Conservation (phyloP, 2,113 vertebrate genomes). For the Cavia porcellus region DNA sequence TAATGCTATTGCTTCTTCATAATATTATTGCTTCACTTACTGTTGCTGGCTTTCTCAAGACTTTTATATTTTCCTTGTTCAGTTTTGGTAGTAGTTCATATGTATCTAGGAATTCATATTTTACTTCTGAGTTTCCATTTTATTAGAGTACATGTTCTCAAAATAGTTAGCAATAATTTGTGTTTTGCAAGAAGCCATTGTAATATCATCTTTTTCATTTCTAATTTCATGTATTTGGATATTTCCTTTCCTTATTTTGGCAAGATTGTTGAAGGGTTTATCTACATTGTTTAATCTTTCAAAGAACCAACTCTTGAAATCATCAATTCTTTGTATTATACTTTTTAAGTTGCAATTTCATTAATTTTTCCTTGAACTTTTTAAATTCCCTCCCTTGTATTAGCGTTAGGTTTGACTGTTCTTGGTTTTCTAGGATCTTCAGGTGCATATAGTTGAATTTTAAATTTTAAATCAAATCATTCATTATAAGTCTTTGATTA, state of each 20-base stretch:
- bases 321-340: neutral
- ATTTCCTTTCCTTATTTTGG: neutral
- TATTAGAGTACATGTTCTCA: no score
- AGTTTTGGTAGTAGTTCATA: no score
- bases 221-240: neutral
- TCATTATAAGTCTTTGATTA: neutral
- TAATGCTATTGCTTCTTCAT: no score
- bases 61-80: no score
- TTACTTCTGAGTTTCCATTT: no score
- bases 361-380: neutral
- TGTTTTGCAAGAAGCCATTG: no score
- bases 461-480: neutral
- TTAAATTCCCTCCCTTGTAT: neutral
- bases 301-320: neutral
- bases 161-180: no score
- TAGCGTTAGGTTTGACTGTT: neutral
- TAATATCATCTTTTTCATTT: neutral
- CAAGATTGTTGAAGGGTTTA: neutral
- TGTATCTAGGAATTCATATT: no score
- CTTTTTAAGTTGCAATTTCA: neutral
- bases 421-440: neutral
- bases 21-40: no score
- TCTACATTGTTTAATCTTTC: neutral
- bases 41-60: no score
- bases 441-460: neutral